Base-by-base conservation (phyloP, 2,113 vertebrate genomes). In the Morone chrysops region DNA sequence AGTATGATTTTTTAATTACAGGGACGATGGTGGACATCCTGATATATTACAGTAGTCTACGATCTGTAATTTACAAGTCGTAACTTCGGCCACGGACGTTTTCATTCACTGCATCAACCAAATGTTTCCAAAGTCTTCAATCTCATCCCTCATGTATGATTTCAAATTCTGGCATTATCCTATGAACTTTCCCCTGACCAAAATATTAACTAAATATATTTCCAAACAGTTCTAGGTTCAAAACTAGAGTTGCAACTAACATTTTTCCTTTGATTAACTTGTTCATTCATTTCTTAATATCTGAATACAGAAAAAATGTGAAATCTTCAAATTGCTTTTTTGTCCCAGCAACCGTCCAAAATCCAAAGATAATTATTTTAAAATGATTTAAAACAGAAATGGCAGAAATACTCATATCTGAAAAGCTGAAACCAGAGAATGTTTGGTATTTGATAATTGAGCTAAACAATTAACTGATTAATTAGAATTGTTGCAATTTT, bases 1-100 rank as follows among this genome's bases (percentile, higher is more conserved):
- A 43, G 68, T 7, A 50, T 61, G 75, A 84, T 86, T 63, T 63
- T 66, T 78, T 82, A 60, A 65, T 75, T 50, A 14, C 14, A 11
- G 47, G 36, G 41, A 41, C 40, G 41, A 70, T 3, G 3, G 36
- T 25, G 66, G 75, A 72, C 45, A 40, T 38, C 54, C 47, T 59
- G 38, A 83, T 75, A 31, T 25, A 78, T 77, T 20, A 65, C 82
- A 77, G 25, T 5, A 5, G 20, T 45, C 17, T 36, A 4, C 13
- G 11, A 47, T 65, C 45, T n/a, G 36, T 31, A 1, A 77, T 60
- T 72, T 70, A 56, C 51, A 80, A 13, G 68, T 38, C n/a, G 71
- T 66, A 70, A 53, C 53, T 20, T 71, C 2, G 1, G 22, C 25
- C 36, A n/a, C 14, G 17, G n/a, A 17, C 20, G 75, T 82, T 75